phyloP scores from a whole-genome alignment of 2,113 vertebrate species.

The Bubalus kerabau region DNA sequence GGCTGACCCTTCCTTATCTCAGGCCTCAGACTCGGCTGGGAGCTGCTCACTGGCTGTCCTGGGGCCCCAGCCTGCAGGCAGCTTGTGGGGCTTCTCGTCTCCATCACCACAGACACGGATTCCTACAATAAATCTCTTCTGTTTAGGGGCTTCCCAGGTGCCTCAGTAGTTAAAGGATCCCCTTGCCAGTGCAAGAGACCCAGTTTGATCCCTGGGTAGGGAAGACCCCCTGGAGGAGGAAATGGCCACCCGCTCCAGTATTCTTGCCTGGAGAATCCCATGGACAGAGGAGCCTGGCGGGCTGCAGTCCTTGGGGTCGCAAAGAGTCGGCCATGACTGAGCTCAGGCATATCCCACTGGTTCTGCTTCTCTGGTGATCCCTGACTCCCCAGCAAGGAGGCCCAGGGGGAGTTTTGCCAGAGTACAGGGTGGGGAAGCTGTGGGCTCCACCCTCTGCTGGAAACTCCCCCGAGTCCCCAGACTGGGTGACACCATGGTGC shows the following conservation, averaged over 20 bases:
- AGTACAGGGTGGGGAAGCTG: neutral
- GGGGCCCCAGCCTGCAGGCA: neutral
- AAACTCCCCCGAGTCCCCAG: fast-evolving
- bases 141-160: neutral
- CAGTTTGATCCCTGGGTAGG: neutral
- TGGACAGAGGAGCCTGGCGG: neutral
- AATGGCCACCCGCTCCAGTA: neutral
- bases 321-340: neutral
- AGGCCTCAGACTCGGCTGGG: neutral
- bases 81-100: neutral
- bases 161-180: neutral
- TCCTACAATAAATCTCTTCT: too few relatives aligned
- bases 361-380: too few relatives aligned
- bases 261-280: neutral
- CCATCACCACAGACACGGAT: fast-evolving
- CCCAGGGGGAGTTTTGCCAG: fast-evolving
- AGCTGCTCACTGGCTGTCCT: neutral
- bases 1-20: neutral
- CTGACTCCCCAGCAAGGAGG: fast-evolving
- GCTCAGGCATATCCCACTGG: fast-evolving
- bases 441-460: fast-evolving
- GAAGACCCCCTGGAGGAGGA: neutral
- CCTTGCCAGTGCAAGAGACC: neutral
- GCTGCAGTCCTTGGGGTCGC: neutral
- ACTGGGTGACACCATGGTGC: fast-evolving